Base-by-base conservation (phyloP, 2,797 vertebrate species). In the Eulemur rubriventer region DNA sequence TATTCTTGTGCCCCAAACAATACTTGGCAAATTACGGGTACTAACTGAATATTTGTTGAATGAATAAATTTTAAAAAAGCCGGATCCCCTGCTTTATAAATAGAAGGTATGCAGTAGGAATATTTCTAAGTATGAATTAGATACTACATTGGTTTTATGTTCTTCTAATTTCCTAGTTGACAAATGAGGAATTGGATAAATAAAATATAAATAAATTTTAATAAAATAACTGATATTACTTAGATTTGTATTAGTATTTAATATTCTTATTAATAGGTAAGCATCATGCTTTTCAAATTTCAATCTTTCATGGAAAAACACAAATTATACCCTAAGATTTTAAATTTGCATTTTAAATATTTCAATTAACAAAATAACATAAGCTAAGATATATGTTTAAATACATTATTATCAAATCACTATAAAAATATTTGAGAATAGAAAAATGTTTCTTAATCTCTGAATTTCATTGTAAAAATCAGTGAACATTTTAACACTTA, bases 21-120 rank as follows among this genome's bases (percentile, higher is more conserved):
- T 70, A 70, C 38, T 94, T 26, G n/a, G 75, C 2, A 96, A 96
- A 96, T 89, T 79, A 89, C 4, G 93, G 33, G 11, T n/a, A 93
- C 11, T 89, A 63, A 79, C 57, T n/a, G 35, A 72, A 86, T 89
- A 76, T 57, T 81, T 94, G 26, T 63, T 85, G 79, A 82, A 50
- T 38, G 41, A 50, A 43, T 93, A 86, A 75, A 52, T 43, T 70
- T 86, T 78, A 75, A 13, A 61, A 78, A 12, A 91, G n/a, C 33
- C 11, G 48, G 57, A 73, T 73, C 90, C 26, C 43, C 18, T 81
- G 76, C 30, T 50, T 72, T 95, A 30, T 82, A 94, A 93, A 83
- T n/a, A 61, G 41, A 89, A 70, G 78, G 14, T 33, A 63, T 48
- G 2, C 14, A 38, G n/a, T 16, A 94, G n/a, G 80, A 86, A 43